phyloP scores from a whole-genome alignment of 2,888 invertebrate genomes.

The Auanema freiburgensis region DNA sequence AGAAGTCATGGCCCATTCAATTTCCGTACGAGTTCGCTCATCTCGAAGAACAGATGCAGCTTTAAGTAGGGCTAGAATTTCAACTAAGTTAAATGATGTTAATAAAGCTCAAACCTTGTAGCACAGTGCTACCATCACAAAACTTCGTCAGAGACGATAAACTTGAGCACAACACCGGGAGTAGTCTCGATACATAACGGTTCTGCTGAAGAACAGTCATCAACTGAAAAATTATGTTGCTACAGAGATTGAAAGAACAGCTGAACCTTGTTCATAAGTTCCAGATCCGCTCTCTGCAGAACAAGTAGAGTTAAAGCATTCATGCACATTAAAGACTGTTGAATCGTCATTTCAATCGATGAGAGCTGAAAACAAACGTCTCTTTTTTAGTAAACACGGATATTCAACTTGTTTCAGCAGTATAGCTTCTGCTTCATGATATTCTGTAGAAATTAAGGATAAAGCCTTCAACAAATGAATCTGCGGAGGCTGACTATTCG shows the following conservation, averaged over 20 bases:
- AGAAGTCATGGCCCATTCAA: constrained; percentile 53
- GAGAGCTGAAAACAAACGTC: constrained; percentile 16
- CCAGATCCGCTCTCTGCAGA: constrained; percentile 54
- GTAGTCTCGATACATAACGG: constrained; percentile 36
- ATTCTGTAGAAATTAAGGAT: constrained; percentile 17
- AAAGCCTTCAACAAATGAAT: constrained; percentile 16
- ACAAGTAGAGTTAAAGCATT: constrained; percentile 55
- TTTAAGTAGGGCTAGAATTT: constrained; percentile 27
- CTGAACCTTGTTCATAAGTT: constrained; percentile 33
- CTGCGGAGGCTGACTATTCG: constrained; percentile 4
- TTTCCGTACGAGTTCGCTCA: constrained; percentile 47
- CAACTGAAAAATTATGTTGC: constrained; percentile 10
- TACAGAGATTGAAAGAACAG: not conserved
- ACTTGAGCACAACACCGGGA: constrained; percentile 50
- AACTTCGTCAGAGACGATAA: constrained; percentile 33
- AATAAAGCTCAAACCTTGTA: constrained; percentile 13
- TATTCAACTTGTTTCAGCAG: constrained; percentile 28
- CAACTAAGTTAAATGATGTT: not conserved
- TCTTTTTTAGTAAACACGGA: not conserved
- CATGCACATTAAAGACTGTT: constrained; percentile 44
- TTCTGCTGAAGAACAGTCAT: constrained; percentile 38
- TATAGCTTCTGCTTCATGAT: constrained; percentile 31
- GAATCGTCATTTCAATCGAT: constrained; percentile 19
- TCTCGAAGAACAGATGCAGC: constrained; percentile 32
- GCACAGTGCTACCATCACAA: constrained; percentile 24